Evolutionary conservation across 2,888 invertebrate genomes (phyloP).

Genomic region (Hirtodrosophila histrioides): DNA sequence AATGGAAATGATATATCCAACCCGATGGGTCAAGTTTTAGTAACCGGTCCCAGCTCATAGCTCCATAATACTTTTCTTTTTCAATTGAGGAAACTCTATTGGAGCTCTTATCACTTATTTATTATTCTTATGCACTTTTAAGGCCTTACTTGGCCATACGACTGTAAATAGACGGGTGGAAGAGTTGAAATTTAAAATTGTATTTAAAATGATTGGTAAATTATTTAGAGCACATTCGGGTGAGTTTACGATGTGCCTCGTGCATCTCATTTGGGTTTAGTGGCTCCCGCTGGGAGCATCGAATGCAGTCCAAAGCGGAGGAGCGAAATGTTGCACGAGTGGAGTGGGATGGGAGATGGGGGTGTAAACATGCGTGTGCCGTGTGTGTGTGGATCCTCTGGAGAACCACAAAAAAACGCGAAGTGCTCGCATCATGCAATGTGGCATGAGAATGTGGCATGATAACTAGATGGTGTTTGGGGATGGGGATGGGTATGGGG

Average conservation of each 20-base stretch:
- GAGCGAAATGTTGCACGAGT: background rate
- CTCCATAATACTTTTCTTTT: no score
- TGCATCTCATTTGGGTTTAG: constrained; percentile 73
- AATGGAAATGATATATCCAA: no score
- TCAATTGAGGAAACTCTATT: no score
- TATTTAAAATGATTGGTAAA: constrained; percentile 49
- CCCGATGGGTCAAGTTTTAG: no score
- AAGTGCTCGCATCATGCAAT: constrained; percentile 53
- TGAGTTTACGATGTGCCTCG: constrained; percentile 65
- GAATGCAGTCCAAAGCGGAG: constrained; percentile 19
- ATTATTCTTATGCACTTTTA: no score
- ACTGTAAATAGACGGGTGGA: no score
- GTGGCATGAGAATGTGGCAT: constrained; percentile 6
- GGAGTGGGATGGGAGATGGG: background rate
- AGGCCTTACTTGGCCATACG: no score
- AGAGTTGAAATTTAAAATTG: constrained; percentile 31
- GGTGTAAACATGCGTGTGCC: constrained; percentile 41
- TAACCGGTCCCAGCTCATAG: no score
- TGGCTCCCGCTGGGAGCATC: constrained; percentile 56
- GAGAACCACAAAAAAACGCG: constrained; percentile 73
- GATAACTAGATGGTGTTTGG: background rate
- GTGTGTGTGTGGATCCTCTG: constrained; percentile 60
- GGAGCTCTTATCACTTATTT: no score
- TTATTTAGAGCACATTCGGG: constrained; percentile 57
- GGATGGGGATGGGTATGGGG: background rate